These are phyloP conservation scores for Synanthedon myopaeformis DNA, from an alignment of 2,888 invertebrate species.

Conservation along the genomic window DNA sequence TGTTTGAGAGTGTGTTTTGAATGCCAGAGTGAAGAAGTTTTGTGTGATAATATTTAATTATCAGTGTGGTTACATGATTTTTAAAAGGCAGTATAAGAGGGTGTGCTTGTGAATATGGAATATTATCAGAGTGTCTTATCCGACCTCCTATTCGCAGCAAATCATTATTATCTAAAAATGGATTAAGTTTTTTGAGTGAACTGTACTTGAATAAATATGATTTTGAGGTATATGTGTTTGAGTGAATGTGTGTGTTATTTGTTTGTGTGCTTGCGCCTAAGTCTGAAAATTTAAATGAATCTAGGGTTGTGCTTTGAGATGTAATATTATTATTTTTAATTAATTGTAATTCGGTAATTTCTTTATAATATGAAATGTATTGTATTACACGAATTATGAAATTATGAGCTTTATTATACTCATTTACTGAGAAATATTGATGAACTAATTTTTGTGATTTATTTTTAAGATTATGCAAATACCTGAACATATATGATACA, in stretches of 20 bases:
- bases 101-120: conserved; percentile 5
- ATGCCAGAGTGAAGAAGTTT: conserved; percentile 5
- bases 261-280: too few relatives aligned
- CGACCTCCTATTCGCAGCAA: conserved; percentile 6
- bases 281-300: too few relatives aligned
- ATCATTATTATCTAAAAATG: conserved; percentile 1
- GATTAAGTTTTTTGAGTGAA: not conserved
- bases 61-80: conserved; percentile 5
- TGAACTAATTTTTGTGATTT: too few relatives aligned
- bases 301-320: too few relatives aligned
- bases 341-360: not conserved
- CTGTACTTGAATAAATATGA: not conserved
- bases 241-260: too few relatives aligned
- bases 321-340: too few relatives aligned
- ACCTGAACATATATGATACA: conserved; percentile 3
- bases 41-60: conserved; percentile 1
- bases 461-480: not conserved
- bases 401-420: not conserved
- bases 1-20: conserved; percentile 2
- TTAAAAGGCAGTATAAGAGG: conserved; percentile 7
- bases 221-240: not conserved
- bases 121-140: conserved; percentile 4
- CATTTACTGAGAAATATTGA: not conserved
- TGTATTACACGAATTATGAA: conserved; percentile 1
- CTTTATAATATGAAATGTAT: not conserved